A percentile compares a stretch with the other conserved stretches of the same genome.
Evolutionary conservation across 2,888 invertebrate genomes (phyloP).

Genomic region (Leptinotarsa peninsularis): DNA sequence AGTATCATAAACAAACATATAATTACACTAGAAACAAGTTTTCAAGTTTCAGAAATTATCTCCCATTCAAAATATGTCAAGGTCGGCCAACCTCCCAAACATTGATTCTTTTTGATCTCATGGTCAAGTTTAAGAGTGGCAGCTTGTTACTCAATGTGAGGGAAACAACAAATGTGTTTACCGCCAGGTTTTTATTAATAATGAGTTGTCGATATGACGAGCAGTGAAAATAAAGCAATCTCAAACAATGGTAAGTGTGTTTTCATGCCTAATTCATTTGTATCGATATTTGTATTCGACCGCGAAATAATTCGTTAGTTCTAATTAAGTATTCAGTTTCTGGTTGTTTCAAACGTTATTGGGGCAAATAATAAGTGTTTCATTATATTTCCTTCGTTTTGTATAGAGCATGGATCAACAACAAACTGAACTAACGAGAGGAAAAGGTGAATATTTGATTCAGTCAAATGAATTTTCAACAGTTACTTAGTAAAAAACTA

Average conservation of each 20-base stretch:
- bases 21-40: constrained; percentile 1
- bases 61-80: background rate
- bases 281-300: background rate
- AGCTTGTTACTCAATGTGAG: background rate
- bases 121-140: constrained; percentile 32
- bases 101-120: constrained; percentile 27
- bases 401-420: too few species aligned
- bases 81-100: constrained; percentile 33
- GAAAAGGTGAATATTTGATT: too few species aligned
- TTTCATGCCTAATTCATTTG: constrained; percentile 7
- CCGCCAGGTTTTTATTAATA: background rate
- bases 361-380: too few species aligned
- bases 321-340: too few species aligned
- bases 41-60: background rate
- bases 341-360: background rate
- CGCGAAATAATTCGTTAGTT: too few species aligned
- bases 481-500: too few species aligned
- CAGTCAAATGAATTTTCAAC: too few species aligned
- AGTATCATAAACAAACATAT: background rate
- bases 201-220: constrained; percentile 14
- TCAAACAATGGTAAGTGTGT: constrained; percentile 28
- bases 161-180: constrained; percentile 4
- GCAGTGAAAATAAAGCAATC: constrained; percentile 15
- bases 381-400: too few species aligned
- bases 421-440: too few species aligned